Base-by-base conservation (phyloP, 2,113 vertebrate species). In the Seriola rivoliana region DNA sequence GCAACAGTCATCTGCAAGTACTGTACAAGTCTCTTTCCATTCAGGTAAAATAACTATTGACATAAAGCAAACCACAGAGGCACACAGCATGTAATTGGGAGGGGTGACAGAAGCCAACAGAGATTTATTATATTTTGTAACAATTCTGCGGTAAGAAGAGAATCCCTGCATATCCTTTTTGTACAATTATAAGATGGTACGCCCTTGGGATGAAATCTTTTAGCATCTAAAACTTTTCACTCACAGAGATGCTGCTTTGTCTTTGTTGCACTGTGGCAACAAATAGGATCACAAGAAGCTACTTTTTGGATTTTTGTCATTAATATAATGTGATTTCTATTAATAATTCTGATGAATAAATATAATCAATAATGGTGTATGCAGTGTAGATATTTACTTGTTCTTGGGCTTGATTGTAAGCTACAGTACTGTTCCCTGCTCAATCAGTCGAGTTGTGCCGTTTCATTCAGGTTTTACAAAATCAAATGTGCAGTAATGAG, bases 21-120 rank as follows among this genome's bases (percentile, higher is more conserved):
- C 8, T 8, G 5, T 58, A 36, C 46, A 38, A 78, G 46, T n/a
- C 16, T 62, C 54, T 68, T 25, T 59, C 59, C n/a, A 34, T 81
- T 77, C 71, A 83, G 48, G 58, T 72, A 63, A 85, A 88, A 81
- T 71, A 65, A 75, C 81, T 81, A 81, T 81, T 82, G 80, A 90
- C 84, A 80, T 19, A 82, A 79, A 76, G 57, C 52, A 48, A 87
- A 79, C 38, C 75, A 58, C 68, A 80, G 66, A 84, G 48, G 34
- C 66, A 76, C 58, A 57, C n/a, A 48, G 80, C 54, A 69, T 78
- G 44, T 89, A 85, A 89, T 62, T 60, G 75, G 60, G 40, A 59
- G 13, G 48, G 59, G 46, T 74, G 58, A 78, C 48, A 77, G 32
- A 83, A 81, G 55, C 66, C 73, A 65, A 82, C 57, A 69, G 60